phyloP scores from a whole-genome alignment of 1,140 invertebrate genomes.

The Harlomillsia oculata region DNA sequence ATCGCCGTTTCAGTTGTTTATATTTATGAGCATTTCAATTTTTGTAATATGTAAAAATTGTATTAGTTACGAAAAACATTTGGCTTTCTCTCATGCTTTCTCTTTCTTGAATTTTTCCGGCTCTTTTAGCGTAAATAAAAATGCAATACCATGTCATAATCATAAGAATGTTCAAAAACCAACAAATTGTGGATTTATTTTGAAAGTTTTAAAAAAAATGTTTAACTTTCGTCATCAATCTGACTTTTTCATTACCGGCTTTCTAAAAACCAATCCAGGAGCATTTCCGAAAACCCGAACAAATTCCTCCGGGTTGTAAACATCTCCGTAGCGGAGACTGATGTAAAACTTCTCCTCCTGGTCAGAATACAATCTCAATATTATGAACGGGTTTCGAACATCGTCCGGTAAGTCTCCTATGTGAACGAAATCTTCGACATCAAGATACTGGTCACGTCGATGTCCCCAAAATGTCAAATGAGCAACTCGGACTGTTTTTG shows the following conservation, averaged over 20 bases:
- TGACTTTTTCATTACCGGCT: background rate
- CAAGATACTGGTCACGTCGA: background rate
- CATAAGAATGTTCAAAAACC: background rate
- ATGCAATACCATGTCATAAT: background rate
- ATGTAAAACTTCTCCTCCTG: background rate
- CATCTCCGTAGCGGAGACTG: background rate
- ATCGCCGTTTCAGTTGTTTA: background rate
- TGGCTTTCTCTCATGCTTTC: no score
- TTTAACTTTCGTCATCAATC: background rate
- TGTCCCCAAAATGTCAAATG: conserved; percentile 15
- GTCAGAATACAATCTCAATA: background rate
- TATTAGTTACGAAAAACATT: no score
- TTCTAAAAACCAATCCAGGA: background rate
- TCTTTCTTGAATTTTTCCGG: background rate
- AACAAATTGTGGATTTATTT: background rate
- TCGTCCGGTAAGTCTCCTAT: background rate
- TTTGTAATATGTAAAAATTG: background rate
- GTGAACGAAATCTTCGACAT: background rate
- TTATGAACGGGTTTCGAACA: background rate
- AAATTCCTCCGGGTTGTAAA: conserved; percentile 5
- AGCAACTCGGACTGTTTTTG: conserved; percentile 1
- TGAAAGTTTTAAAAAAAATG: background rate
- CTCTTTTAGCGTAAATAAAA: background rate
- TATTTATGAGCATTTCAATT: background rate
- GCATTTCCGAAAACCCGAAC: conserved; percentile 3